These are phyloP conservation scores for Hypena proboscidalis DNA, from an alignment of 2,888 invertebrate species.

Conservation along the genomic window DNA sequence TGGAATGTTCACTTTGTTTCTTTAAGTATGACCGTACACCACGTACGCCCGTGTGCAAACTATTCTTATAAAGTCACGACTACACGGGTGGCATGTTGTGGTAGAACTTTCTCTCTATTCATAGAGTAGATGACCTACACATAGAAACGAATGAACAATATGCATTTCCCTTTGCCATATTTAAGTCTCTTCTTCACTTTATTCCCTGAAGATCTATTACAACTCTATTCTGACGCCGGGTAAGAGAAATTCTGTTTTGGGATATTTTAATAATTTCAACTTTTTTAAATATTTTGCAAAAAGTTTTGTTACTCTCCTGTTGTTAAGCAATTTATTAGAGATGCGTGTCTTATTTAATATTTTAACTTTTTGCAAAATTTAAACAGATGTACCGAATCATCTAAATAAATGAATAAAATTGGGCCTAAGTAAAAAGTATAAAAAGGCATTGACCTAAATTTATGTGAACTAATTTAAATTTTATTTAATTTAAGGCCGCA, in stretches of 20 bases:
- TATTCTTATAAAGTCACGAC: slow-evolving; percentile 26
- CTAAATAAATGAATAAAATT: slow-evolving; percentile 16
- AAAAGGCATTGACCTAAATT: slow-evolving; percentile 12
- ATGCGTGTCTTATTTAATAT: neutral
- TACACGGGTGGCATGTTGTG: slow-evolving; percentile 53
- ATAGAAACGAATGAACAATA: slow-evolving; percentile 67
- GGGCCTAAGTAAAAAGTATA: slow-evolving; percentile 16
- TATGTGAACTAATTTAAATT: slow-evolving; percentile 32
- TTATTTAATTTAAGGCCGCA: slow-evolving; percentile 70
- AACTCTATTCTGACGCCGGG: slow-evolving; percentile 26
- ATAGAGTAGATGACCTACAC: slow-evolving; percentile 71
- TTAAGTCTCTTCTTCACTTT: slow-evolving; percentile 47
- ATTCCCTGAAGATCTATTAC: slow-evolving; percentile 36
- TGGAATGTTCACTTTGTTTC: slow-evolving; percentile 50
- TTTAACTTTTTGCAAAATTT: slow-evolving; percentile 38
- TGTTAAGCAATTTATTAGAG: neutral
- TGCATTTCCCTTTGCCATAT: slow-evolving; percentile 65
- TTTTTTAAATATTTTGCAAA: slow-evolving; percentile 38
- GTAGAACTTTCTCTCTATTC: slow-evolving; percentile 50
- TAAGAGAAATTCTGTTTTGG: slow-evolving; percentile 27
- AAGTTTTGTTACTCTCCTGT: slow-evolving; percentile 19
- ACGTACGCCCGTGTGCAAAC: slow-evolving; percentile 44
- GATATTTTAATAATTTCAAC: slow-evolving; percentile 31
- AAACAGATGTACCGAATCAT: slow-evolving; percentile 27
- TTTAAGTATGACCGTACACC: slow-evolving; percentile 39